A percentile compares a stretch with the other conserved stretches of the same genome.
Conservation (phyloP, 2,797 vertebrate genomes). For the Chloroceryle inda region DNA sequence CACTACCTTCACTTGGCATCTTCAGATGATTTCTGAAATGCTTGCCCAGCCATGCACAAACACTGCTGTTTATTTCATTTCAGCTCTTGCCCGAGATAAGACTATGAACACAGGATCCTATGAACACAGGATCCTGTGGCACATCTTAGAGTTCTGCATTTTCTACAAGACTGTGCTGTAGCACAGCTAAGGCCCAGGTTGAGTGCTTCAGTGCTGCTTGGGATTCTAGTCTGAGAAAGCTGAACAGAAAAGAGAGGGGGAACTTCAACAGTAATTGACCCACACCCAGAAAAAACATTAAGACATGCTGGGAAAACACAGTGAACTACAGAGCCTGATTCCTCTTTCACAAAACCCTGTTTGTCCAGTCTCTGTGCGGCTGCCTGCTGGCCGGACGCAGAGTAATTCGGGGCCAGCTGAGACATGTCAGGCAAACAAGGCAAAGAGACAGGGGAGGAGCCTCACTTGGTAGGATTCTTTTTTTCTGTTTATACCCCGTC, state of each 20-base stretch:
- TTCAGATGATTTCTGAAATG: neutral
- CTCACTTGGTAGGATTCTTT: neutral
- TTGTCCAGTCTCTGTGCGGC: constrained; percentile 37
- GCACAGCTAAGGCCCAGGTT: neutral
- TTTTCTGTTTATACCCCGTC: constrained; percentile 50
- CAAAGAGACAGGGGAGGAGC: constrained; percentile 46
- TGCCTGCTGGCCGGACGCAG: constrained; percentile 39
- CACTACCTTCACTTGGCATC: neutral
- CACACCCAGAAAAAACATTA: constrained; percentile 50
- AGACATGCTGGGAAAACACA: constrained; percentile 42
- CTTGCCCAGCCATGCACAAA: neutral
- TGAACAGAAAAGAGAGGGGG: neutral
- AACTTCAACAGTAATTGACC: constrained; percentile 32
- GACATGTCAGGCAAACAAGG: constrained; percentile 62
- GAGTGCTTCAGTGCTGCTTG: neutral
- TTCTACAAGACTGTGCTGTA: neutral
- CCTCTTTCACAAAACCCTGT: constrained; percentile 43
- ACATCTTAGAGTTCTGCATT: neutral
- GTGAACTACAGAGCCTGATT: neutral
- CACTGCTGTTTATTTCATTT: constrained; percentile 6
- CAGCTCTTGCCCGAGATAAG: constrained; percentile 9
- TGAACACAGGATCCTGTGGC: neutral
- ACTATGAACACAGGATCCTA: neutral
- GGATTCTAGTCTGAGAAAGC: neutral
- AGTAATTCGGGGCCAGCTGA: constrained; percentile 43